phyloP scores from a whole-genome alignment of 1,140 invertebrate genomes.

The Pseudomyrmex gracilis region DNA sequence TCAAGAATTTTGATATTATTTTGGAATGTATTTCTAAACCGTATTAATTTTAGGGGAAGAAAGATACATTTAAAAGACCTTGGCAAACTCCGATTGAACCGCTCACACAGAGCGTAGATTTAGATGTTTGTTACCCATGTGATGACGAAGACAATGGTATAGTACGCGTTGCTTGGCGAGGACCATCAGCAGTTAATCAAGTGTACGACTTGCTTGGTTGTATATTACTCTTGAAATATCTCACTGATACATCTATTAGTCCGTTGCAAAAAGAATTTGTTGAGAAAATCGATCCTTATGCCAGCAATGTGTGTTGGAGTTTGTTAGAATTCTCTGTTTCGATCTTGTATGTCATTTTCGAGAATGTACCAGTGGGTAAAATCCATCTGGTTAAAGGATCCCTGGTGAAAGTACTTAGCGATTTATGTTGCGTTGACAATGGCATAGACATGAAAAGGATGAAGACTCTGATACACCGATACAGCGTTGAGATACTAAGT shows the following conservation, averaged over 20 bases:
- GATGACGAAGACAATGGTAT: conserved; percentile 95
- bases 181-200: conserved; percentile 89
- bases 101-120: conserved; percentile 85
- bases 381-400: conserved; percentile 88
- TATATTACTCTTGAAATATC: conserved; percentile 92
- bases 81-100: conserved; percentile 91
- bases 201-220: conserved; percentile 88
- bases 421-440: conserved; percentile 84
- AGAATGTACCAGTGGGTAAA: conserved; percentile 91
- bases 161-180: conserved; percentile 92
- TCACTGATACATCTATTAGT: conserved; percentile 93
- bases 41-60: conserved; percentile 85
- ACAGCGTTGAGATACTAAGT: conserved; percentile 90
- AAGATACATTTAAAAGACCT: conserved; percentile 89
- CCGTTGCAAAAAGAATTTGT: conserved; percentile 94
- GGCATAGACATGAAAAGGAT: conserved; percentile 92
- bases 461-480: conserved; percentile 89
- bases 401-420: conserved; percentile 87
- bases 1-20: background rate
- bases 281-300: conserved; percentile 93
- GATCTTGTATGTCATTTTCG: conserved; percentile 90
- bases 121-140: conserved; percentile 90
- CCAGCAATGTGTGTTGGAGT: conserved; percentile 90
- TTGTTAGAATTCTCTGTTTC: conserved; percentile 91
- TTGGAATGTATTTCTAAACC: background rate